phyloP scores from a whole-genome alignment of 2,113 vertebrate species.

The Anhinga anhinga region DNA sequence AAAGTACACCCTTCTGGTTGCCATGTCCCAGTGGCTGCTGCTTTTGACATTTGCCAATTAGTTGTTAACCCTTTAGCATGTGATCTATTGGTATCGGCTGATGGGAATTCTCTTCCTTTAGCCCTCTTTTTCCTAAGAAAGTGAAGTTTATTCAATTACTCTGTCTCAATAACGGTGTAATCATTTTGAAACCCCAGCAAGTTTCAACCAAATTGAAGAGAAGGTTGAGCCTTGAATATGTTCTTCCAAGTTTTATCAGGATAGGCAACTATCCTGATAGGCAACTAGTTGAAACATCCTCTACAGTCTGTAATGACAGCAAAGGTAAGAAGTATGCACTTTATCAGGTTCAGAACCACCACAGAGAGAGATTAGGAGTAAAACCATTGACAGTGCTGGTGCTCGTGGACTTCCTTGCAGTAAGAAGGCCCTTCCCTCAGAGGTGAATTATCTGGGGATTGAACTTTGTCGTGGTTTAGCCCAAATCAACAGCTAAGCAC shows the following conservation, averaged over 20 bases:
- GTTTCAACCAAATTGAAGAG: neutral
- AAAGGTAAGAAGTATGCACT: neutral
- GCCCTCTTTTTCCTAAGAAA: neutral
- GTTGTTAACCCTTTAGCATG: neutral
- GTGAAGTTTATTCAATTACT: neutral
- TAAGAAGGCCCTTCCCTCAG: neutral
- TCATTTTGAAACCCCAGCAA: neutral
- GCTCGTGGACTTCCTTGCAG: neutral
- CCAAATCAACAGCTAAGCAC: no score
- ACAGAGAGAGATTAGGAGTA: neutral
- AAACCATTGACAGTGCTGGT: neutral
- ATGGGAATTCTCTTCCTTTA: neutral
- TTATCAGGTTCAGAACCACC: neutral
- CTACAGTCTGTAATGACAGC: neutral
- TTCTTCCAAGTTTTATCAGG: neutral
- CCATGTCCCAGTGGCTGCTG: neutral
- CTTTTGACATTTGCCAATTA: neutral
- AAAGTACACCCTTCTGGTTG: neutral
- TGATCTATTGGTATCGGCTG: neutral
- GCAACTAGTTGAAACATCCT: neutral
- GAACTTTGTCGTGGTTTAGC: no score
- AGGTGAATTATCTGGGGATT: neutral
- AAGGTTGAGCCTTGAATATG: neutral
- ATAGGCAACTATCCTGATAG: neutral
- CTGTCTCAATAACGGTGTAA: neutral